Evolutionary conservation across 2,888 invertebrate genomes (phyloP), one percentile per base, ranked within the genome.

Genomic region (Bombylius discolor): DNA sequence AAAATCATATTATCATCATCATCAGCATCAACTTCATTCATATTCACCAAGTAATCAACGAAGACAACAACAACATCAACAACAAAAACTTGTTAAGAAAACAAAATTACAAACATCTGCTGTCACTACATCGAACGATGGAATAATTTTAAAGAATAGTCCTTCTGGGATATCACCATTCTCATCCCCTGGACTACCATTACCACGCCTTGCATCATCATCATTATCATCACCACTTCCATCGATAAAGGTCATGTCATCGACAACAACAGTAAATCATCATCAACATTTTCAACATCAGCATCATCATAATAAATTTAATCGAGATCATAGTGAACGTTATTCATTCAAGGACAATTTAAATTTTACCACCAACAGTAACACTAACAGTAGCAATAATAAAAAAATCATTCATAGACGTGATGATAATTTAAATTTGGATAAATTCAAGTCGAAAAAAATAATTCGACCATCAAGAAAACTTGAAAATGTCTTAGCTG

Each of bases 401-500:
- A 36, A 9, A 9, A 9, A 9, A 36, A 36, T 36, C 36, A 36
- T 9, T 8, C 9, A 6, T 14, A 33, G 33, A 53, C 53, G 53
- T 49, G 53, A 53, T 48, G 33, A 49, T 53, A 53, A 53, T 53
- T 53, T 53, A 39, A 49, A 53, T 53, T 53, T 53, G 44, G 49
- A 53, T 47, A 49, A 36, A 36, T 36, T 36, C 36, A 36, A 36
- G 36, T 36, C 9, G 4, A 36, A 36, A 9, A 6, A 36, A 8
- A 36, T 36, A 9, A 36, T 36, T 36, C 9, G 36, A 6, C 6
- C 36, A 8, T 36, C 36, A 36, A 6, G 36, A 36, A 36, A 36
- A 36, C 36, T 36, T 36, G 36, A 36, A 36, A 36, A 36, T 36
- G 4, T 23, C 23, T 23, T 23, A 23, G 23, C 23, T 23, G 23